phyloP scores from a whole-genome alignment of 2,113 vertebrate genomes.

The Cygnus buccinator region DNA sequence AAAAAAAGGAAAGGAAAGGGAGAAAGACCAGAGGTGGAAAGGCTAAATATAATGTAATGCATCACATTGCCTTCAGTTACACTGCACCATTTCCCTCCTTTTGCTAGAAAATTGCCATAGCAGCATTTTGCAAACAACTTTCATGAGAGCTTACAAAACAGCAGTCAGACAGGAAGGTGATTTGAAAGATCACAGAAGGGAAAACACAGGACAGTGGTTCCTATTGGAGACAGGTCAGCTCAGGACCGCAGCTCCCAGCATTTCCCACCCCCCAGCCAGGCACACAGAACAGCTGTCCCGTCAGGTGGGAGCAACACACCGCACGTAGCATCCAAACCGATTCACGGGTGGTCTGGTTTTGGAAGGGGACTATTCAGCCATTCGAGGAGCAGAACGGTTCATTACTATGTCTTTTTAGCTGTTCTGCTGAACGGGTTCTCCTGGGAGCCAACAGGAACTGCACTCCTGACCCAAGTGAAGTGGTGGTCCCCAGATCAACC shows the following conservation, averaged over 20 bases:
- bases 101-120: neutral
- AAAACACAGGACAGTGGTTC: neutral
- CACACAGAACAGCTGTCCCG: neutral
- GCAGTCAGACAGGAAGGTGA: neutral
- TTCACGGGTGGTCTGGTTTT: neutral
- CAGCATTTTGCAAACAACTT: neutral
- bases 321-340: neutral
- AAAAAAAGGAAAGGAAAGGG: neutral
- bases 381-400: neutral
- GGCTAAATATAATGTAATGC: neutral
- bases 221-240: neutral
- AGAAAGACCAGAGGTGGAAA: neutral
- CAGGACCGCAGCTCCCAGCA: neutral
- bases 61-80: neutral
- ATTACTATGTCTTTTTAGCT: neutral
- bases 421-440: neutral
- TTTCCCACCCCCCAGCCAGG: fast-evolving
- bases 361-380: neutral
- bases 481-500: neutral
- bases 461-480: neutral
- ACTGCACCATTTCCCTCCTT: neutral
- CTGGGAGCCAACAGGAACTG: neutral
- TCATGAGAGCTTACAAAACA: neutral
- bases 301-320: neutral
- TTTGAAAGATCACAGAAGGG: neutral